Evolutionary conservation across 2,888 invertebrate species (phyloP), one percentile per base, ranked within the genome.

Genomic region (Busseola fusca): DNA sequence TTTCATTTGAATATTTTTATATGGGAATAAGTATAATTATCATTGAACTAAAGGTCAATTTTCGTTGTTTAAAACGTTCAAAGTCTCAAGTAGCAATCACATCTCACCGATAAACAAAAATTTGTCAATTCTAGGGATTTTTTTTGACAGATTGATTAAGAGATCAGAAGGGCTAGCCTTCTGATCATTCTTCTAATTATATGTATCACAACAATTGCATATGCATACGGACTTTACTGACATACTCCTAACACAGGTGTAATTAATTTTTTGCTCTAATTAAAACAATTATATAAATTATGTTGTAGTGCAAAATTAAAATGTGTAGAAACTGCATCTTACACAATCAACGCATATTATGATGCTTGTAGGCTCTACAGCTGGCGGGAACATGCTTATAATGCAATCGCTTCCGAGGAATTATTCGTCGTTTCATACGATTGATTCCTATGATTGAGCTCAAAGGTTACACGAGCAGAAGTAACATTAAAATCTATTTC

Each of bases 401-500:
- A 48, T 27, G 27, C 14, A 48, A 48, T 27, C 12, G 18, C 14
- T 64, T 52, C n/a, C 10, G 1, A 25, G 14, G 25, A 42, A 14
- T 12, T 6, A 37, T 64, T 52, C 0, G 27, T 42, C 1, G 30
- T 12, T 30, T 70, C 25, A 9, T 37, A 7, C 9, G n/a, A 14
- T 45, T 48, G n/a, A 48, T 48, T n/a, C 10, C 21, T 48, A 3
- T 3, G 10, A n/a, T 48, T 48, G 48, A 48, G 40, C 4, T 16
- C 21, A 57, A 30, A 21, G 34, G n/a, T 76, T 27, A 30, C n/a
- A 16, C 25, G 25, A 52, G n/a, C 34, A 50, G 21, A 34, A 42
- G 34, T 45, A 21, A 62, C 34, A 18, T 14, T 14, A 18, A 27
- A 45, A 37, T 59, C 50, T 50, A 70, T 52, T 77, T 37, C 45